Evolutionary conservation across 1,140 invertebrate genomes (phyloP), one percentile per base, ranked within the genome.

Genomic region (Papilio polyxenes): DNA sequence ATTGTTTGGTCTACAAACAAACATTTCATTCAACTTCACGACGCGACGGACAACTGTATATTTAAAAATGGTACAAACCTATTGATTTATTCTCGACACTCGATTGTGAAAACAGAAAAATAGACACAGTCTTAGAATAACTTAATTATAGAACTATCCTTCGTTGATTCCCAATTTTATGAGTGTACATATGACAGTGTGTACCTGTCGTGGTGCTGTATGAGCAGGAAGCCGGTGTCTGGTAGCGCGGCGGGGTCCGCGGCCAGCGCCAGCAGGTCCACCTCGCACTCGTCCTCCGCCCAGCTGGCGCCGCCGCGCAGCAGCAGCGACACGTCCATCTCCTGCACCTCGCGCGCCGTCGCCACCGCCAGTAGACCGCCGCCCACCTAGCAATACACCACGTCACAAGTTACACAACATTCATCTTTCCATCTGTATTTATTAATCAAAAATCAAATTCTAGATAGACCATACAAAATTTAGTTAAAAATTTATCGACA

Each of bases 291-390:
- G 94, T 99, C 98, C 93, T 98, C 98, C 82, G 97, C 95, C 98
- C 98, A 99, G 62, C 96, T 96, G 40, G 98, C 98, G 49, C 98
- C 96, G 89, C 98, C 97, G 4, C 98, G 92, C 51, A 99, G 94
- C 48, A 99, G 94, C 48, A 98, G 92, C 0, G 98, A 97, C 85
- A 99, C 98, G 94, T 99, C 98, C 95, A 99, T 97, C 95, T 99
- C 99, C 94, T 99, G 98, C 15, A 99, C 97, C 95, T 99, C 99
- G 82, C 98, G 96, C 1, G 98, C 98, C 82, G 98, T 99, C 15
- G 98, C 98, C 83, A 99, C 95, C 8, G 98, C 98, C 85, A 99
- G 96, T 81, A 98, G 95, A 51, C 97, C 97, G 82, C 96, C 95
- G 86, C 97, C 97, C n/a, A 97, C 96, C 97, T 98, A 87, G 90